These are phyloP conservation scores for Trimorus sp. DNA, from an alignment of 2,888 invertebrate species.

Conservation along the genomic window DNA sequence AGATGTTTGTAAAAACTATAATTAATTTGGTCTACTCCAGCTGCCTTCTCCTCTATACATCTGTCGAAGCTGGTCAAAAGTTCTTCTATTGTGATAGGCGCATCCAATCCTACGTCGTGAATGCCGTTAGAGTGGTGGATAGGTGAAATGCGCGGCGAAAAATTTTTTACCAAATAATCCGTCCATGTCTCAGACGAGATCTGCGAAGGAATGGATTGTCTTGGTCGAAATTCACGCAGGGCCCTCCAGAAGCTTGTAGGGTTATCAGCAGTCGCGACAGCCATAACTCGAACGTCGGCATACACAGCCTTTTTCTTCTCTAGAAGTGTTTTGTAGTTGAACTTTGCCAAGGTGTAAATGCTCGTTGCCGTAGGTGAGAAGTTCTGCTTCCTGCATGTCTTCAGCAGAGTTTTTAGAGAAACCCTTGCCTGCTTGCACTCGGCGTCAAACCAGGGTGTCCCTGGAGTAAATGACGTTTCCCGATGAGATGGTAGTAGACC, in stretches of 20 bases:
- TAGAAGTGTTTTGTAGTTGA: not conserved
- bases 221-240: not conserved
- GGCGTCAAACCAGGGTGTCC: not conserved
- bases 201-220: not conserved
- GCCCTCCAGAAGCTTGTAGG: not conserved
- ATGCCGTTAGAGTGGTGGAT: not conserved
- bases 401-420: not conserved
- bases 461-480: not conserved
- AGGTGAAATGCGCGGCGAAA: not conserved
- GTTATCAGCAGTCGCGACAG: not conserved
- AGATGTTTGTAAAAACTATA: slow-evolving; percentile 14
- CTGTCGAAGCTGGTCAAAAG: not conserved
- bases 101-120: no score
- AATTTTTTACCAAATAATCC: not conserved
- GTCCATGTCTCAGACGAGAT: slow-evolving; percentile 1
- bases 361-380: not conserved
- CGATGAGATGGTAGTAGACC: not conserved
- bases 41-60: slow-evolving; percentile 11
- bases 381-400: not conserved
- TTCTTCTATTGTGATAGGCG: not conserved
- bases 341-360: not conserved
- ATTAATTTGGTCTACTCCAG: slow-evolving; percentile 11
- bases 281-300: not conserved
- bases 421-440: not conserved
- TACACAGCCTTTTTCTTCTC: no score